These are phyloP conservation scores for Meiosimyza decipiens DNA, from an alignment of 2,888 invertebrate genomes.

Conservation along the genomic window DNA sequence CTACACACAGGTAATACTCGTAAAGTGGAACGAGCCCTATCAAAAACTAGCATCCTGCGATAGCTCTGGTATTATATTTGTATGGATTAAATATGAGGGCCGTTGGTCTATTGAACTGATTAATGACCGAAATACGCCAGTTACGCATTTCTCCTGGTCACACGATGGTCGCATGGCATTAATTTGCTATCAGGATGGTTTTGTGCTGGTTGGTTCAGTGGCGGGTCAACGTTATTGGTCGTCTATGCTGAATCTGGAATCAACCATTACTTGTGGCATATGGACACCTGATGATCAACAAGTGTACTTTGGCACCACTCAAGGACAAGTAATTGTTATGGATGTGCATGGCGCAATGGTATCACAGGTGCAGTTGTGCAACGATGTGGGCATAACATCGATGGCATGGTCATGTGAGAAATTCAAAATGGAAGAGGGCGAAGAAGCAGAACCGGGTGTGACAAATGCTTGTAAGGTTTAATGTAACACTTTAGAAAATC, in stretches of 20 bases:
- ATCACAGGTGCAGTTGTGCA: slow-evolving; percentile 87
- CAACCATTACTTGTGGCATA: slow-evolving; percentile 94
- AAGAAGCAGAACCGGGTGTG: slow-evolving; percentile 75
- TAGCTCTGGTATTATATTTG: slow-evolving; percentile 97
- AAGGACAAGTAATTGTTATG: slow-evolving; percentile 96
- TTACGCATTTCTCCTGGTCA: slow-evolving; percentile 98
- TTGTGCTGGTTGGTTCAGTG: slow-evolving; percentile 97
- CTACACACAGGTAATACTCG: slow-evolving; percentile 81
- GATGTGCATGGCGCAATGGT: slow-evolving; percentile 97
- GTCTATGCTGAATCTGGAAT: slow-evolving; percentile 93
- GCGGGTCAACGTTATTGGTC: slow-evolving; percentile 99
- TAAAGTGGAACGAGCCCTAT: slow-evolving; percentile 98
- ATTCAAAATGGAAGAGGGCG: slow-evolving; percentile 96
- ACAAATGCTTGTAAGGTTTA: slow-evolving; percentile 67
- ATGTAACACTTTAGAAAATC: not conserved
- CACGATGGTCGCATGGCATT: slow-evolving; percentile 98
- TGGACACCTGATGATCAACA: slow-evolving; percentile 99
- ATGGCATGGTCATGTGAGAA: slow-evolving; percentile 99
- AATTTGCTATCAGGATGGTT: slow-evolving; percentile 98
- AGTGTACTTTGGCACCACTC: slow-evolving; percentile 95
- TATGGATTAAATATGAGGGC: slow-evolving; percentile 99
- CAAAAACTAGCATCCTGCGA: slow-evolving; percentile 98
- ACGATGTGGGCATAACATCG: slow-evolving; percentile 86
- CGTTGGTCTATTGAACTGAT: slow-evolving; percentile 99
- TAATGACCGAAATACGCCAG: slow-evolving; percentile 96